Evolutionary conservation across 2,888 invertebrate species (phyloP).

Genomic region (Sphinx pinastri): DNA sequence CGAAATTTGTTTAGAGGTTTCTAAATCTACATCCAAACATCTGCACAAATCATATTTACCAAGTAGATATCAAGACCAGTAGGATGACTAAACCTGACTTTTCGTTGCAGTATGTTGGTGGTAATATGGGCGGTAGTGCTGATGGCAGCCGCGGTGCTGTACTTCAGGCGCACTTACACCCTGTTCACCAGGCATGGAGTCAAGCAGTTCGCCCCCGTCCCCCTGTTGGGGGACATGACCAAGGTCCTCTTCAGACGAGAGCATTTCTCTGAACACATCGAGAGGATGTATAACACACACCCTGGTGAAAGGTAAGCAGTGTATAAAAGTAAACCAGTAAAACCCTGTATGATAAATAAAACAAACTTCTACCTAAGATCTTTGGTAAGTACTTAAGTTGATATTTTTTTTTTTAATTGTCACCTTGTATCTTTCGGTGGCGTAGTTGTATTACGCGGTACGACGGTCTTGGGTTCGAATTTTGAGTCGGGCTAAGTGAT

Average conservation of each 20-base stretch:
- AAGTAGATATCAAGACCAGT: no score
- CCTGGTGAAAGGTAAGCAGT: constrained; percentile 49
- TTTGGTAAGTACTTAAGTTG: not conserved
- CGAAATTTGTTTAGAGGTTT: no score
- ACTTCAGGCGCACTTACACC: constrained; percentile 46
- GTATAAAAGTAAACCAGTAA: not conserved
- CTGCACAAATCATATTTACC: no score
- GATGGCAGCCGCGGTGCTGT: constrained; percentile 42
- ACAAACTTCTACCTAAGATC: not conserved
- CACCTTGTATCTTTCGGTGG: no score
- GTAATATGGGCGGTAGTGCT: constrained; percentile 47
- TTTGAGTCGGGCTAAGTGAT: no score
- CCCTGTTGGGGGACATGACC: constrained; percentile 52
- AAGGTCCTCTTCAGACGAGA: constrained; percentile 33
- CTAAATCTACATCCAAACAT: no score
- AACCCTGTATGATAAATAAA: not conserved
- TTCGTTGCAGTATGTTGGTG: constrained; percentile 44
- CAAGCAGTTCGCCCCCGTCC: constrained; percentile 44
- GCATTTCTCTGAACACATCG: constrained; percentile 42
- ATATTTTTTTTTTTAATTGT: no score
- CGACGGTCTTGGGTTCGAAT: no score
- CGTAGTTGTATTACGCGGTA: no score
- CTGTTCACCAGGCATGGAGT: constrained; percentile 50
- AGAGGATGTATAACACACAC: constrained; percentile 46
- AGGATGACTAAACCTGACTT: not conserved